phyloP scores from a whole-genome alignment of 2,797 vertebrate species.

The Leptatherina wallacei region DNA sequence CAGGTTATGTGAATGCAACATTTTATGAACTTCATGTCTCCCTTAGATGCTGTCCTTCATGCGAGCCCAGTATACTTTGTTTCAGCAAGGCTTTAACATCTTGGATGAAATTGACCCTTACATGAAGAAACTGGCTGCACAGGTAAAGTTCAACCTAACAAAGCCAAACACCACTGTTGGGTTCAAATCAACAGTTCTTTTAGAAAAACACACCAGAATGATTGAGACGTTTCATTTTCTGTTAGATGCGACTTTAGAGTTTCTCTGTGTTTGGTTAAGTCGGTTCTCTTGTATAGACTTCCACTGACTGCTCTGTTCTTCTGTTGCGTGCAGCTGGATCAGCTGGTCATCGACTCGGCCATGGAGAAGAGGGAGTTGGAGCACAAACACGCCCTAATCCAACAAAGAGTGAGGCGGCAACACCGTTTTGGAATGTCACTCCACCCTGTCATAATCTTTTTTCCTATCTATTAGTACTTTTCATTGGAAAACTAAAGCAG shows the following conservation, averaged over 20 bases:
- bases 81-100: conserved; percentile 94
- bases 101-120: conserved; percentile 95
- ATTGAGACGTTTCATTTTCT: no score
- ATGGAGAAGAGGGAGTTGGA: conserved; percentile 98
- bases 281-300: not conserved
- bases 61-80: conserved; percentile 95
- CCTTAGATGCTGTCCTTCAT: conserved; percentile 97
- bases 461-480: not conserved
- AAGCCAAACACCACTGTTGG: not conserved
- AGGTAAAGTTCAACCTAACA: conserved; percentile 78
- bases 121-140: conserved; percentile 94
- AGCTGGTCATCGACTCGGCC: conserved; percentile 96
- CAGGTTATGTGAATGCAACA: not conserved
- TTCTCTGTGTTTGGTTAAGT: not conserved
- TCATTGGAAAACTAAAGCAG: not conserved
- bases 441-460: not conserved
- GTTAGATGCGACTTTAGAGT: not conserved
- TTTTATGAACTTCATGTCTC: conserved; percentile 7
- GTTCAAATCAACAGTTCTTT: not conserved
- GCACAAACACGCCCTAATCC: conserved; percentile 94
- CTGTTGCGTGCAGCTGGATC: conserved; percentile 88
- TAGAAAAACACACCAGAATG: not conserved
- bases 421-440: not conserved
- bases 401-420: conserved; percentile 89
- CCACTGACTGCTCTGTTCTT: conserved; percentile 18